These are phyloP conservation scores for Lepetodrilus schrolli DNA, from an alignment of 2,888 invertebrate genomes.

Conservation along the genomic window DNA sequence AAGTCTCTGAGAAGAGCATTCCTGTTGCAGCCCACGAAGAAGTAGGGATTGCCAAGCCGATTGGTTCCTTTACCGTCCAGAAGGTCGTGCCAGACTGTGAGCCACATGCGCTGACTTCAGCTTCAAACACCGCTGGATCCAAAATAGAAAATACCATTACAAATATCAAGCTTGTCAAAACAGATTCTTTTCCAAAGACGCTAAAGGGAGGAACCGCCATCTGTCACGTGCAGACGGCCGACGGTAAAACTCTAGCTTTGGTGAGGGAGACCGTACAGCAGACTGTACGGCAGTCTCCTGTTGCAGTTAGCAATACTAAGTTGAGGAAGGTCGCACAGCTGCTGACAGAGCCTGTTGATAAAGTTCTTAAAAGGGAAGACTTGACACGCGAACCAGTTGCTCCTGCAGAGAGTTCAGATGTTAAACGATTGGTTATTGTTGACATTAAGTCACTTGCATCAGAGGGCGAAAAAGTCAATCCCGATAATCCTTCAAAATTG, in stretches of 20 bases:
- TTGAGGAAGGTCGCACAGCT: neutral
- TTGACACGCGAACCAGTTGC: neutral
- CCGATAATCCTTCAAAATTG: neutral
- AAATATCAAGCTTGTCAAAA: constrained; percentile 2
- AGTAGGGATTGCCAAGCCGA: neutral
- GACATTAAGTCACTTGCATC: neutral
- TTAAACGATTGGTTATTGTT: neutral
- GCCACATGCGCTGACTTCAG: neutral
- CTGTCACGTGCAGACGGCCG: constrained; percentile 21
- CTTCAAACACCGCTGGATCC: neutral
- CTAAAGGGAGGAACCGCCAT: constrained; percentile 9
- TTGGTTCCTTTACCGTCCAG: neutral
- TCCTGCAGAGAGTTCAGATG: neutral
- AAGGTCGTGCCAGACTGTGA: neutral
- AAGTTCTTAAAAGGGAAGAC: neutral
- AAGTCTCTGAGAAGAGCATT: neutral
- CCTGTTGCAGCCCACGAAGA: neutral
- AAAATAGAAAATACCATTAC: neutral
- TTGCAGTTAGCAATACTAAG: no score
- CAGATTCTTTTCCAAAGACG: neutral
- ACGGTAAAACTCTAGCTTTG: constrained; percentile 21
- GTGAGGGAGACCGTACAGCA: neutral
- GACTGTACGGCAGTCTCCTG: neutral
- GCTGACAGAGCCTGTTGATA: neutral
- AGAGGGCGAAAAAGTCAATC: neutral